Evolutionary conservation across 37 sponge, comb jelly and placozoan species (phyloP), one percentile per base, ranked within the genome.

Genomic region (Aplysina aerophoba): DNA sequence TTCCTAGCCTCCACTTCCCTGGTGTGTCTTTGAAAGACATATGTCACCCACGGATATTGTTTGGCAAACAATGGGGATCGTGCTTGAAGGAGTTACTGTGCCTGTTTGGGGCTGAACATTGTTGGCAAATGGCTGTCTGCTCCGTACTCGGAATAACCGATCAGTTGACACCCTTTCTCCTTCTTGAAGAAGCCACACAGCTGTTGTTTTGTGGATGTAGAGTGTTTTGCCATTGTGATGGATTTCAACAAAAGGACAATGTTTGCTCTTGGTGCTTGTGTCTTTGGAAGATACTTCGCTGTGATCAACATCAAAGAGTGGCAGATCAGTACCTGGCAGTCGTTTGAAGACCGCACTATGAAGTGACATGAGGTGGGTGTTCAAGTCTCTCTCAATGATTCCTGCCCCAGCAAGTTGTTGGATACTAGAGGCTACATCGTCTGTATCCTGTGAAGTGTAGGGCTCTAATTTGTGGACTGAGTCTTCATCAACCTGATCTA

Each of bases 181-280:
- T 33, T 73, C 73, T 37, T 73, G 73, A 11, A 73, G 14, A 14
- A 73, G 39, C 73, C 73, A 73, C 21, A 73, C 73, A 35, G 73
- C 73, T 28, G 73, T 73, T 3, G 73, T 35, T 13, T 73, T 73
- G 4, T 30, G 8, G 5, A 73, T 35, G 36, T 17, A 33, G 3
- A 73, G 22, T 6, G 21, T 73, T 5, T 27, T 33, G 27, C 73
- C 73, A 27, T 3, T 4, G 22, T 33, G 28, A 2, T 73, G 31
- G 4, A 73, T 12, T 30, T 4, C 73, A 73, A 73, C 73, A 37
- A 15, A 73, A 5, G 73, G 73, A 27, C 8, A 73, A 13, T 21
- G 36, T 36, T 73, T 73, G 11, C 63, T 62, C 50, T 44, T 44
- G 50, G 6, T 44, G 6, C 3, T 44, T 44, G 2, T n/a, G 8